Evolutionary conservation across 1,140 invertebrate species (phyloP).

Genomic region (Sesamia nonagrioides): DNA sequence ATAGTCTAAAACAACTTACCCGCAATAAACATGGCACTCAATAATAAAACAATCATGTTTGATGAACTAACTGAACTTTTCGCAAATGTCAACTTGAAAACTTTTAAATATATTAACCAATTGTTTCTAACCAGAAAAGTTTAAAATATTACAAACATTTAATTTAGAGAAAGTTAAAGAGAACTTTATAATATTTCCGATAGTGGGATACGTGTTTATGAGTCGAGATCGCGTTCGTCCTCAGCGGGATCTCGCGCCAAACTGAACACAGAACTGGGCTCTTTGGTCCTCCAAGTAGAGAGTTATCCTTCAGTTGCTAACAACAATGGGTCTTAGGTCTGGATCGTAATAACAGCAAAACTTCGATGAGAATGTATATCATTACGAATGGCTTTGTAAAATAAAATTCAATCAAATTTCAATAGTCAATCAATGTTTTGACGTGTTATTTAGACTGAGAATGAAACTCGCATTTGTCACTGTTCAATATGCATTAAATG

Average conservation of each 20-base stretch:
- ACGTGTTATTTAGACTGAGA: neutral
- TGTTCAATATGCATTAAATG: neutral
- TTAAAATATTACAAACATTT: neutral
- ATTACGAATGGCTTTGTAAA: neutral
- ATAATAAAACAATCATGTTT: constrained; percentile 53
- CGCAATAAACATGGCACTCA: constrained; percentile 57
- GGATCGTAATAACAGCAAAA: neutral
- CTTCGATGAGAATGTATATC: neutral
- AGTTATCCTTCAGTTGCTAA: constrained; percentile 15
- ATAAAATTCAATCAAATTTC: neutral
- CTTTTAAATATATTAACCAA: neutral
- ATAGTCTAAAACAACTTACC: constrained; percentile 50
- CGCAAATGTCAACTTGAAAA: constrained; percentile 6
- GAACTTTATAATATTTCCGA: constrained; percentile 8
- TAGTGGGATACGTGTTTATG: neutral
- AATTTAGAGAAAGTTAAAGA: neutral
- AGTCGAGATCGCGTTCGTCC: constrained; percentile 36
- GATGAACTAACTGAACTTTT: neutral
- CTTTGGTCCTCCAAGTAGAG: neutral
- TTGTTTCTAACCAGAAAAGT: neutral
- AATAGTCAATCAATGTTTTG: neutral
- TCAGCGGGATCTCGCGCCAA: constrained; percentile 43
- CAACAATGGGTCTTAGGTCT: neutral
- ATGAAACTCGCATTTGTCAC: neutral
- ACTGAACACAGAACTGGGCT: constrained; percentile 49